Conservation (phyloP, 2,797 vertebrate species). For the Gorsachius magnificus region DNA sequence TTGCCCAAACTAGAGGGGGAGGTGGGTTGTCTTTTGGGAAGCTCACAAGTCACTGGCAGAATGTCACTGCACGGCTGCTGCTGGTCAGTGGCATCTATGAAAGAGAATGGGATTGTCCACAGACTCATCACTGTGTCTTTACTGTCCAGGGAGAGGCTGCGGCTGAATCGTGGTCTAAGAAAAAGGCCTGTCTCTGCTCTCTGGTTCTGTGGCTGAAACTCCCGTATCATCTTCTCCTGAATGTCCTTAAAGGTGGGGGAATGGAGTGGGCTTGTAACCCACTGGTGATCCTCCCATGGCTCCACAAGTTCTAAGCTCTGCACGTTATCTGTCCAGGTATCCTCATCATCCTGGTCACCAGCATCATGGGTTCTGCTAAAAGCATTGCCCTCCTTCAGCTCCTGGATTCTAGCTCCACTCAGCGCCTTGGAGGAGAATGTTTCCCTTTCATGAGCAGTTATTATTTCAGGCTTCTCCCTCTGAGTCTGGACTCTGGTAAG, state of each 20-base stretch:
- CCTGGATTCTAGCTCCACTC: slow-evolving; percentile 32
- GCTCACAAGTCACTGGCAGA: slow-evolving; percentile 25
- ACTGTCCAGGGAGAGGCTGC: slow-evolving; percentile 80
- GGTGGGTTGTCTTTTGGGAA: slow-evolving; percentile 15
- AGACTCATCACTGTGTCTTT: slow-evolving; percentile 69
- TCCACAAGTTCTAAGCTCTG: slow-evolving; percentile 91
- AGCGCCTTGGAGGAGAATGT: background rate
- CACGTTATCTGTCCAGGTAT: slow-evolving; percentile 75
- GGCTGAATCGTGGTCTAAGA: slow-evolving; percentile 77
- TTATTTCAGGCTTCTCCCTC: background rate
- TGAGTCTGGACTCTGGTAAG: background rate
- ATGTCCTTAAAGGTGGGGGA: slow-evolving; percentile 88
- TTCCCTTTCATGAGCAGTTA: background rate
- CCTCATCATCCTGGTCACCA: slow-evolving; percentile 82
- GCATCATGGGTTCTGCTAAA: slow-evolving; percentile 61
- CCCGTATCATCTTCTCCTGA: slow-evolving; percentile 67
- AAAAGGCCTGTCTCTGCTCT: slow-evolving; percentile 45
- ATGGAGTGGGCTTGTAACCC: slow-evolving; percentile 97
- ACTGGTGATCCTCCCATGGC: slow-evolving; percentile 95
- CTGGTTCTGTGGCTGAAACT: slow-evolving; percentile 48
- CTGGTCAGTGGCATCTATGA: slow-evolving; percentile 51
- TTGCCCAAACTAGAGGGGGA: background rate
- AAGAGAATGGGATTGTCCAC: slow-evolving; percentile 67
- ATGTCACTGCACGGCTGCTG: background rate
- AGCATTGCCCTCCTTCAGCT: slow-evolving; percentile 27